Conservation (phyloP, 2,797 vertebrate genomes). For the Phrynocephalus vlangalii region DNA sequence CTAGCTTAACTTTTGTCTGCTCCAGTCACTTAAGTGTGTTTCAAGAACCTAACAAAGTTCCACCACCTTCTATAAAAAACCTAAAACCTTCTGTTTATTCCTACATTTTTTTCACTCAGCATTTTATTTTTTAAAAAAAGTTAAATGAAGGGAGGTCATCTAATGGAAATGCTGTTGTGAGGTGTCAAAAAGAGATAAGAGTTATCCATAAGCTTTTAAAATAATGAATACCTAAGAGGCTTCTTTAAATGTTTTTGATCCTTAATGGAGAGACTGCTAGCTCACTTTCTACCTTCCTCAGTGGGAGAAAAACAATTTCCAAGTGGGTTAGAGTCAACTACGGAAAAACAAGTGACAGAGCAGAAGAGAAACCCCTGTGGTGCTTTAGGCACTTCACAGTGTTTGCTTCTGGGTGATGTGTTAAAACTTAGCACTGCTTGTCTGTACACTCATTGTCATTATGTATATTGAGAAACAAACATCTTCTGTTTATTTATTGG, state of each 20-base stretch:
- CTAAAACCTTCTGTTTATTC: not conserved
- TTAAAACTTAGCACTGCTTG: not conserved
- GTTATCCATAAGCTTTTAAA: not conserved
- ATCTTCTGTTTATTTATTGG: not conserved
- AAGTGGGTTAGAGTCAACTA: not conserved
- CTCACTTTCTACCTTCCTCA: not conserved
- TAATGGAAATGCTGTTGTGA: not conserved
- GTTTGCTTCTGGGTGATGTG: not conserved
- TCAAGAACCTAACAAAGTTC: constrained; percentile 23
- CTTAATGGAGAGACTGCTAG: not conserved
- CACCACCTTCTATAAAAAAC: constrained; percentile 19
- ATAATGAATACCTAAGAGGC: not conserved
- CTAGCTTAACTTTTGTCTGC: constrained; percentile 27
- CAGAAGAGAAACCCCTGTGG: not conserved
- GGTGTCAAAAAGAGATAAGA: not conserved
- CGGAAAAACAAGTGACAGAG: not conserved
- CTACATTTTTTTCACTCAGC: constrained; percentile 39
- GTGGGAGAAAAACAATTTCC: not conserved
- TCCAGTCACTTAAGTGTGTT: constrained; percentile 24
- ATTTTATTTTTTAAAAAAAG: constrained; percentile 4
- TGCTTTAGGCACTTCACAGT: not conserved
- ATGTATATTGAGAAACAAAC: not conserved
- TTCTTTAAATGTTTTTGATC: not conserved
- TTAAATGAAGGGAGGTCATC: not conserved
- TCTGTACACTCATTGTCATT: not conserved